These are phyloP conservation scores for Odontocerum albicorne DNA, from an alignment of 2,888 invertebrate species.

Conservation along the genomic window DNA sequence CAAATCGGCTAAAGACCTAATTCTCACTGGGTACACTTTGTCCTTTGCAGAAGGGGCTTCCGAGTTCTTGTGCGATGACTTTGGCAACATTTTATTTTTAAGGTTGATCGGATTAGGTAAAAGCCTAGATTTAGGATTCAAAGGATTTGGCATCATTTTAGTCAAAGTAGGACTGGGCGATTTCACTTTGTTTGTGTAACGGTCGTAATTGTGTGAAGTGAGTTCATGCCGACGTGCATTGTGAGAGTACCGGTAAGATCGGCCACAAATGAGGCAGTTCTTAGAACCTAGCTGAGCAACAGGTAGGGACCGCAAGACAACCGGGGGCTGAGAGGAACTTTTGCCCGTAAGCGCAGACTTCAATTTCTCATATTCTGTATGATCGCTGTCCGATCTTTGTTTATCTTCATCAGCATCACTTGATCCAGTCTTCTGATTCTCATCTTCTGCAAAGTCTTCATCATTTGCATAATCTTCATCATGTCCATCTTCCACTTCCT, in stretches of 20 bases:
- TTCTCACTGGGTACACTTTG: conserved; percentile 54
- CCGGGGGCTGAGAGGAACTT: too few relatives aligned
- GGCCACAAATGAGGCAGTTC: conserved; percentile 55
- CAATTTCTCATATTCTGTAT: too few relatives aligned
- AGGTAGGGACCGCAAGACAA: conserved; percentile 52
- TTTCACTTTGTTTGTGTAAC: conserved; percentile 54
- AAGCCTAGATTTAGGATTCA: conserved; percentile 54
- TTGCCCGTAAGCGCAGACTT: too few relatives aligned
- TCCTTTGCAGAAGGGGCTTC: conserved; percentile 46
- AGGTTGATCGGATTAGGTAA: conserved; percentile 56
- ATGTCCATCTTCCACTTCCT: too few relatives aligned
- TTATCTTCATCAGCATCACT: too few relatives aligned
- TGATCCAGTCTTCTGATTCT: too few relatives aligned
- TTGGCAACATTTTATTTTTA: conserved; percentile 40
- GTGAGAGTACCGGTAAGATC: conserved; percentile 56
- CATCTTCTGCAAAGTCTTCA: too few relatives aligned
- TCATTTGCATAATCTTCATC: too few relatives aligned
- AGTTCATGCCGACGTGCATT: conserved; percentile 56
- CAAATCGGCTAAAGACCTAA: conserved; percentile 56
- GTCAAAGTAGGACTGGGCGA: conserved; percentile 42
- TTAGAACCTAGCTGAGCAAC: conserved; percentile 56
- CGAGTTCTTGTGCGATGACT: conserved; percentile 40
- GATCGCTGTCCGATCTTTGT: too few relatives aligned
- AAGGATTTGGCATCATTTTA: conserved; percentile 52
- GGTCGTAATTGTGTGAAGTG: conserved; percentile 53